Evolutionary conservation across 2,113 vertebrate species (phyloP).

Genomic region (Pachyramphus minor): DNA sequence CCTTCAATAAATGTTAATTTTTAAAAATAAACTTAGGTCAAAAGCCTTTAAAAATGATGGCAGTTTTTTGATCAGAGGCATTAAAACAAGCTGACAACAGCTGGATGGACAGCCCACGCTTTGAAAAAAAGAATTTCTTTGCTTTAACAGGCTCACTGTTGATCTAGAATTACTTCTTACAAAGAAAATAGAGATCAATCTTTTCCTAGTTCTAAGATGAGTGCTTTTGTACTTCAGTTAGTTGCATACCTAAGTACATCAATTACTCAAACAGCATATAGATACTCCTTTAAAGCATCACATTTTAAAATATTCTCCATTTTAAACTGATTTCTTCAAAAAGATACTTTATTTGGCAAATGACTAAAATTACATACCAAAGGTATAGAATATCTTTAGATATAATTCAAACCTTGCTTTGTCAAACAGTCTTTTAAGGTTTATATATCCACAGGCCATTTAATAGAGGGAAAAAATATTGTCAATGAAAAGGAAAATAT

Average conservation of each 20-base stretch:
- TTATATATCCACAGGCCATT: conserved; percentile 9
- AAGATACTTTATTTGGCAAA: neutral
- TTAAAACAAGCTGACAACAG: neutral
- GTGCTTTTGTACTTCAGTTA: neutral
- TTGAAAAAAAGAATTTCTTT: neutral
- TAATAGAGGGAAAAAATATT: conserved; percentile 16
- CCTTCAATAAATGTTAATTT: neutral
- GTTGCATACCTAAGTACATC: neutral
- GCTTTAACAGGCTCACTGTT: neutral
- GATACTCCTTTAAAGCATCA: neutral
- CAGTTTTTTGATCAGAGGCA: neutral
- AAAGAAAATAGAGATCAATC: neutral
- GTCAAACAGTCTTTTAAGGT: neutral
- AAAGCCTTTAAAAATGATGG: neutral
- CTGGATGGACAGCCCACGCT: neutral
- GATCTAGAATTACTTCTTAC: neutral
- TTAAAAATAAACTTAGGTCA: neutral
- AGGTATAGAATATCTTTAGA: neutral
- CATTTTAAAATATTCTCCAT: neutral
- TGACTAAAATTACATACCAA: neutral
- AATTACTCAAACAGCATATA: neutral
- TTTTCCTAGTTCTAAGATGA: neutral
- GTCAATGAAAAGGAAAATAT: conserved; percentile 37
- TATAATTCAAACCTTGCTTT: neutral
- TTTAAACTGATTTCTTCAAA: conserved; percentile 6